Evolutionary conservation across 2,888 invertebrate genomes (phyloP), one percentile per base, ranked within the genome.

Genomic region (Xanthia icteritia): DNA sequence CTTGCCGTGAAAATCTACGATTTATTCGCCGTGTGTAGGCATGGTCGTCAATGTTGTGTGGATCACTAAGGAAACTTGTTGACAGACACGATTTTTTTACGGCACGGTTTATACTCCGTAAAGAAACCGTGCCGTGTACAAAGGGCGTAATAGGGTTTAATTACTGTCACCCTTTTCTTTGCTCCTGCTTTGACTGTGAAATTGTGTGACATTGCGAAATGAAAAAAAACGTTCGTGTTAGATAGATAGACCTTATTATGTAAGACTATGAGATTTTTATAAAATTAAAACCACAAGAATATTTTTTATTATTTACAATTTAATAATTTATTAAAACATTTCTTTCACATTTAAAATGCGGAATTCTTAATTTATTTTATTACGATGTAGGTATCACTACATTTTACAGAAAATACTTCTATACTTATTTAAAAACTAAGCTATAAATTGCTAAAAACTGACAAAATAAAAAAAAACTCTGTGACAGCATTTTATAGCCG

Each of bases 221-320:
- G 0, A 5, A 27, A n/a, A 8, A 65, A 1, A n/a, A 65, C 42
- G n/a, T 27, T 45, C 11, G 6, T 27, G 17, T 17, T 42, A 42
- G 5, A 39, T 39, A 17, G 17, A 42, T 27, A n/a, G n/a, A n/a
- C n/a, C 20, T 42, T 42, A 42, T 2, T 11, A 27, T 1, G 4
- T 45, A 42, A 23, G 5, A 23, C 31, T 11, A 3, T 13, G n/a
- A n/a, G 27, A 20, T 0, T 42, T 45, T 20, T 17, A 15, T 5
- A n/a, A n/a, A 54, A 39, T 77, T 66, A 48, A 76, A 85, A 85
- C 27, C 23, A 77, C 45, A 48, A 3, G 56, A n/a, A 17, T 23
- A 54, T 81, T 64, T 42, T 58, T 61, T 66, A 81, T 77, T 87
- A 87, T 86, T 85, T 83, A 86, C 85, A 85, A 45, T 87, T 82